phyloP scores from a whole-genome alignment of 2,888 invertebrate species.

The Limnephilus marmoratus region DNA sequence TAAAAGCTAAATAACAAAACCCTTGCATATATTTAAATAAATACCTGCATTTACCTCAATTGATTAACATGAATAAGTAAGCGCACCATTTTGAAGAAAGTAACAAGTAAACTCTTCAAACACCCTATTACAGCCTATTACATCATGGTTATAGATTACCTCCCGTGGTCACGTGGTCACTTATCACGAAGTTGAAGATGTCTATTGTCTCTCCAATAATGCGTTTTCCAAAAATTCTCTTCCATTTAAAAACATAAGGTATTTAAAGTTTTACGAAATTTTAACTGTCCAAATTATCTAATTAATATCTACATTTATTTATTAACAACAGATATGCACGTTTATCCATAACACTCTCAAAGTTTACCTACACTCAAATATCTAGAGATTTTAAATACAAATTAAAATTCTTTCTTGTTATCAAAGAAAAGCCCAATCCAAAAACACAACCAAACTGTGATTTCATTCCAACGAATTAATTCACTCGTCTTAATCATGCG shows the following conservation, averaged over 20 bases:
- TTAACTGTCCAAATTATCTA: constrained; percentile 35
- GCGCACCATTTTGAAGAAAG: constrained; percentile 46
- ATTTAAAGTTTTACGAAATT: constrained; percentile 28
- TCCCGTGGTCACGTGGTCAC: background rate
- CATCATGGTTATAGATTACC: background rate
- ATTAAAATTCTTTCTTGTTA: constrained; percentile 30
- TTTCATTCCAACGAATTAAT: constrained; percentile 1
- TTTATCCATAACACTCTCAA: constrained; percentile 30
- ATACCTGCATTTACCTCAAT: constrained; percentile 66
- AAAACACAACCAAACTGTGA: background rate
- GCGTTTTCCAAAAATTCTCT: constrained; percentile 40
- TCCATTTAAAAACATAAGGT: constrained; percentile 31
- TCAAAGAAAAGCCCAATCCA: background rate
- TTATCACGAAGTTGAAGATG: background rate
- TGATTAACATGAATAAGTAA: constrained; percentile 50
- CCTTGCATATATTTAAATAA: constrained; percentile 59
- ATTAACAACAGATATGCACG: constrained; percentile 38
- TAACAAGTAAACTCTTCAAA: background rate
- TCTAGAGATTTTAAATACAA: constrained; percentile 35
- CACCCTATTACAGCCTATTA: background rate
- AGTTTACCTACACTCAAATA: constrained; percentile 31
- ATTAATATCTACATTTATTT: constrained; percentile 29
- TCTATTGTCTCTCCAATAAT: background rate
- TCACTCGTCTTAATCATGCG: background rate
- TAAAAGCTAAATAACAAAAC: constrained; percentile 56